Base-by-base conservation (phyloP, 2,888 invertebrate genomes). In the Macrosiphum euphorbiae region DNA sequence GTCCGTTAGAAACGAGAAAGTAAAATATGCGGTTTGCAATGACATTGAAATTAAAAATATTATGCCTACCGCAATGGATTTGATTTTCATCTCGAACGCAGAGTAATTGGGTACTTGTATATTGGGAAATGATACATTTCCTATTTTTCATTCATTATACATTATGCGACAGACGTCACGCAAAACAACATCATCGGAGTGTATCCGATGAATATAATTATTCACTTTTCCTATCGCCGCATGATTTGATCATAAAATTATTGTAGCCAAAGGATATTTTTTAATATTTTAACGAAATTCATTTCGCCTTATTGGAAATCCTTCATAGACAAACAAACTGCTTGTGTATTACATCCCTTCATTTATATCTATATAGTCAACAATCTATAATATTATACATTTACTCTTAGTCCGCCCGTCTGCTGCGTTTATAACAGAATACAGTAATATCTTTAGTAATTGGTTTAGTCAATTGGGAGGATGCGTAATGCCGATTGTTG, bases 1-100 rank as follows among this genome's bases (percentile, higher is more conserved):
- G n/a, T 41, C 92, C 28, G 44, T 52, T 41, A 35, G 87, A 92
- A 88, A 78, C 5, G 92, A 92, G 92, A 92, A 92, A 92, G 92
- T 92, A 87, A 67, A 88, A 78, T 47, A 35, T 50, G 91, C 91
- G 67, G 50, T 52, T 87, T 35, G 28, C 7, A n/a, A 41, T 52
- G 92, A 92, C 87, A 78, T 92, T 78, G 88, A 78, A 88, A 92
- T 52, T 52, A 78, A 92, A 52, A 44, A 20, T 41, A 41, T 20
- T 41, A 24, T 35, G 35, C 13, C 10, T 35, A 78, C 67, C 88
- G 88, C 92, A 67, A 78, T 67, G 47, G 52, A 78, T 88, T 88
- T 52, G 88, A 92, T 92, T 92, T 88, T 92, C 52, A 50, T 88
- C 67, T 52, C 67, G n/a, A 67, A 44, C 41, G 10, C 8, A 84